Conservation (phyloP, 92 coral and sea anemone genomes). For the Actinostola sp. region DNA sequence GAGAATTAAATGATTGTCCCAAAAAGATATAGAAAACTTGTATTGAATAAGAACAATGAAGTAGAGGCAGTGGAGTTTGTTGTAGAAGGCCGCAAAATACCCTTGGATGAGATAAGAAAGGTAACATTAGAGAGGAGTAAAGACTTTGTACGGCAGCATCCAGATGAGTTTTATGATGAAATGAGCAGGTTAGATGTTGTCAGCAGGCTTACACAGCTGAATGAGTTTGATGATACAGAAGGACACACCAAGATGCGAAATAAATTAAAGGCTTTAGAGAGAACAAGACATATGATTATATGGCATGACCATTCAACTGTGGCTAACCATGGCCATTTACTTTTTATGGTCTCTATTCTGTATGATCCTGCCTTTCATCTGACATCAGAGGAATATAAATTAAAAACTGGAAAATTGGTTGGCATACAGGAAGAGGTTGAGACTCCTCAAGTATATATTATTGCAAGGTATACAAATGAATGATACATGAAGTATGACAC, state of each 20-base stretch:
- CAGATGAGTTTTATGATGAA: slow-evolving; percentile 4
- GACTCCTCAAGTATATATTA: too few species aligned
- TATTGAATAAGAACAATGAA: slow-evolving; percentile 6
- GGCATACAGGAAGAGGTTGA: too few species aligned
- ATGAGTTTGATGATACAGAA: not conserved
- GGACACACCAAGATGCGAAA: not conserved
- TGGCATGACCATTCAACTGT: too few species aligned
- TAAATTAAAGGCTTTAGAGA: too few species aligned
- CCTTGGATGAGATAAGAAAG: slow-evolving; percentile 11
- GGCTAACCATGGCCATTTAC: too few species aligned
- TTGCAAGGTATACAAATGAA: too few species aligned
- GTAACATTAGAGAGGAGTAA: not conserved
- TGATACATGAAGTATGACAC: too few species aligned
- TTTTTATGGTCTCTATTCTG: too few species aligned
- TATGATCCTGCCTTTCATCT: too few species aligned
- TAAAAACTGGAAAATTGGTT: too few species aligned
- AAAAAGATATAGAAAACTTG: slow-evolving; percentile 9
- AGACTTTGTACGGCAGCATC: not conserved
- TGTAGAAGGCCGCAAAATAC: slow-evolving; percentile 6
- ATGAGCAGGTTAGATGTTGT: not conserved
- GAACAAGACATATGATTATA: too few species aligned
- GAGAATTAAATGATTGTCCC: slow-evolving; percentile 28
- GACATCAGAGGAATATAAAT: too few species aligned
- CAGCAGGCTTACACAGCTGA: not conserved
- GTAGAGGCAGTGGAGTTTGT: not conserved